Evolutionary conservation across 2,113 vertebrate genomes (phyloP).

Genomic region (Leiothrix lutea): DNA sequence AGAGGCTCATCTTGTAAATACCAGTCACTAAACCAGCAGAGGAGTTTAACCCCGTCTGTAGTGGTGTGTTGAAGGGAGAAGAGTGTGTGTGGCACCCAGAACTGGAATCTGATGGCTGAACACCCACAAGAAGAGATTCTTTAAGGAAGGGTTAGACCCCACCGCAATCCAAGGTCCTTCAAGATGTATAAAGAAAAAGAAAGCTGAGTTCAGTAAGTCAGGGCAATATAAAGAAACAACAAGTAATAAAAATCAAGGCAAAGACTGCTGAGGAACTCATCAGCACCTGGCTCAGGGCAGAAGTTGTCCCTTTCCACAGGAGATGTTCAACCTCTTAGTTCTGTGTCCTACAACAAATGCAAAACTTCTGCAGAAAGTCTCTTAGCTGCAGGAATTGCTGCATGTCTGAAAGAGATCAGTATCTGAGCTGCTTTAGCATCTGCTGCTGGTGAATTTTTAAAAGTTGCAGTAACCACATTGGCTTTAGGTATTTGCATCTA

Average conservation of each 20-base stretch:
- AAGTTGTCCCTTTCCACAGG: neutral
- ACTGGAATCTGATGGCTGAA: neutral
- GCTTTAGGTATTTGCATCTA: neutral
- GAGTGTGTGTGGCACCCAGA: neutral
- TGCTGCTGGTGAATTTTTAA: neutral
- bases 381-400: neutral
- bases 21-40: neutral
- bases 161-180: neutral
- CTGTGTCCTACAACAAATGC: neutral
- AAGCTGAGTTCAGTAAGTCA: neutral
- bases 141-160: neutral
- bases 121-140: neutral
- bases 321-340: slow-evolving; percentile 1
- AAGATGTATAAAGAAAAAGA: neutral
- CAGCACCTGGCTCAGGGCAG: slow-evolving; percentile 10
- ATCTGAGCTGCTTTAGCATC: neutral
- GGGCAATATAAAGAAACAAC: neutral
- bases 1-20: neutral
- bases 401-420: neutral
- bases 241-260: neutral
- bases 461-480: neutral
- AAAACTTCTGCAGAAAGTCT: neutral
- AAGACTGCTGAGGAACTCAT: slow-evolving; percentile 28
- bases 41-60: neutral
- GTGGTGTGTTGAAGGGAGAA: neutral